Conservation (phyloP, 1,140 invertebrate species). For the Musca domestica region DNA sequence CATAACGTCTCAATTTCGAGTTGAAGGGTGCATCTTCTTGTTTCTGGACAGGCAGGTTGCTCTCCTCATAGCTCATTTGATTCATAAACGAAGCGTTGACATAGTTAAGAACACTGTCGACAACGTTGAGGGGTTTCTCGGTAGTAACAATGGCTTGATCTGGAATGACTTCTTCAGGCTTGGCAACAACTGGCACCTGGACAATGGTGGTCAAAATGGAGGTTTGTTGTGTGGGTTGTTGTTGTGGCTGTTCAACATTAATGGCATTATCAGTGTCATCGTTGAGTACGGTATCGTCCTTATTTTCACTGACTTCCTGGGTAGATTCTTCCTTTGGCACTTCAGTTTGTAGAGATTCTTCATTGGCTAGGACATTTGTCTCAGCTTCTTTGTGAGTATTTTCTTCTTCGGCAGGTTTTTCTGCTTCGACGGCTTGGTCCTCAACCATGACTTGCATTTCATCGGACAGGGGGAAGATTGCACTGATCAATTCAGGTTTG, state of each 20-base stretch:
- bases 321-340: background rate
- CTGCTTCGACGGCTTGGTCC: background rate
- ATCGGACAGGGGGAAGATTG: no score
- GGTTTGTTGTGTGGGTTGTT: slow-evolving; percentile 1
- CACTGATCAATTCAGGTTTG: no score
- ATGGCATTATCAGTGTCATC: background rate
- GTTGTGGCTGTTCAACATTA: background rate
- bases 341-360: no score
- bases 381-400: no score
- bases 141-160: slow-evolving; percentile 10
- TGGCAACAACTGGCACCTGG: slow-evolving; percentile 27
- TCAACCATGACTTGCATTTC: background rate
- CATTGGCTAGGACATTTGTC: no score
- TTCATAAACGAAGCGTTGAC: slow-evolving; percentile 48
- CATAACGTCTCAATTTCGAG: slow-evolving; percentile 53
- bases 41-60: slow-evolving; percentile 11
- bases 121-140: slow-evolving; percentile 22
- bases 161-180: background rate
- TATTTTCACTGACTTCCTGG: slow-evolving; percentile 7
- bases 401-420: no score
- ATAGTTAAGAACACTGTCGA: slow-evolving; percentile 48
- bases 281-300: background rate
- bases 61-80: slow-evolving; percentile 26
- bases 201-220: slow-evolving; percentile 42
- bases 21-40: slow-evolving; percentile 27